These are phyloP conservation scores for Lutjanus campechanus DNA, from an alignment of 2,797 vertebrate species.

Conservation along the genomic window DNA sequence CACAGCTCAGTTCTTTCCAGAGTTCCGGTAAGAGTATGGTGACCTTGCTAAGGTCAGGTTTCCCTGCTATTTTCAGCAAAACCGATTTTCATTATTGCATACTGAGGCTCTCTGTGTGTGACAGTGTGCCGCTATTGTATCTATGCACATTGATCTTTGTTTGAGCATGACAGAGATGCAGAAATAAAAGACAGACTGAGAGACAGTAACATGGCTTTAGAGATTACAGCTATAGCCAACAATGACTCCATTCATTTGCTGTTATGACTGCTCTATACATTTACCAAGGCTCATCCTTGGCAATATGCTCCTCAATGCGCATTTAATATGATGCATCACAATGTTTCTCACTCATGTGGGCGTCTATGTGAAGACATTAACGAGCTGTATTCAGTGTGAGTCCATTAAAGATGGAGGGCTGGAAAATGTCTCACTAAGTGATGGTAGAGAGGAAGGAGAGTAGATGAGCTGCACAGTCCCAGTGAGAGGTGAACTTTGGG, in stretches of 20 bases:
- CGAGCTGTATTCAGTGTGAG: background rate
- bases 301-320: conserved; percentile 12
- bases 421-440: background rate
- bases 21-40: conserved; percentile 43
- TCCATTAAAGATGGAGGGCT: background rate
- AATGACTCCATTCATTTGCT: conserved; percentile 30
- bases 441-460: conserved; percentile 18
- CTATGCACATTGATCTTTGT: conserved; percentile 14
- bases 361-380: background rate
- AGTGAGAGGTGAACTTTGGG: conserved; percentile 50
- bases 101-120: conserved; percentile 11
- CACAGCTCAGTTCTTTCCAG: conserved; percentile 27
- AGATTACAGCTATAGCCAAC: conserved; percentile 22
- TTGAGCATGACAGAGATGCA: conserved; percentile 10
- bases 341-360: conserved; percentile 7
- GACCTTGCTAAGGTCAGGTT: conserved; percentile 62
- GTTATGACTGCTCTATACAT: conserved; percentile 23
- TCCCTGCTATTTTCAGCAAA: conserved; percentile 48
- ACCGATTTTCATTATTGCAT: conserved; percentile 43
- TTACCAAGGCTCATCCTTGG: conserved; percentile 26
- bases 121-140: background rate
- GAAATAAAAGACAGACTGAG: conserved; percentile 27
- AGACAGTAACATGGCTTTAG: conserved; percentile 21
- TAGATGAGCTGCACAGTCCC: conserved; percentile 12
- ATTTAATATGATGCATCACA: conserved; percentile 28